phyloP scores from a whole-genome alignment of 2,888 invertebrate species.

The Orthosia gracilis region DNA sequence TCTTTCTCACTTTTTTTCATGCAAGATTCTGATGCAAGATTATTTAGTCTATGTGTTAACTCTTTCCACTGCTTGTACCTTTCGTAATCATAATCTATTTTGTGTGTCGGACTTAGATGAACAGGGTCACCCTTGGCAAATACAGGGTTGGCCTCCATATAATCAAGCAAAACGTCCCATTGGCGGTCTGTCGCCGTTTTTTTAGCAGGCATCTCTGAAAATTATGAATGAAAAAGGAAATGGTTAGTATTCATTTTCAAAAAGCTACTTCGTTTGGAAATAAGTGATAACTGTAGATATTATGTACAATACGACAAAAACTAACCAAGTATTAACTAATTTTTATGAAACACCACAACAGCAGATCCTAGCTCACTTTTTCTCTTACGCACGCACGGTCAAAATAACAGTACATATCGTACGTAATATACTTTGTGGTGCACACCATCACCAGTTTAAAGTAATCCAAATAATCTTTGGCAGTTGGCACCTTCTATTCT shows the following conservation, averaged over 20 bases:
- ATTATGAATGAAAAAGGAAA: slow-evolving; percentile 25
- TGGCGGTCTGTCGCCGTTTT: slow-evolving; percentile 20
- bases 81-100: neutral
- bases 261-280: neutral
- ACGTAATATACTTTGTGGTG: too few relatives aligned
- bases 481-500: too few relatives aligned
- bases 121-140: slow-evolving; percentile 6
- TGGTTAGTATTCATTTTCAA: neutral
- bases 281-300: slow-evolving; percentile 1
- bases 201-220: slow-evolving; percentile 30
- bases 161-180: slow-evolving; percentile 28
- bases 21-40: neutral
- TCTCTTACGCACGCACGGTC: too few relatives aligned
- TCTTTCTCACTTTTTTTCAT: slow-evolving; percentile 14
- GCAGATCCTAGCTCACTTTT: too few relatives aligned
- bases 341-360: too few relatives aligned
- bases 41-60: slow-evolving; percentile 8
- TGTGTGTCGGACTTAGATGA: too few relatives aligned
- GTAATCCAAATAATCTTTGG: too few relatives aligned
- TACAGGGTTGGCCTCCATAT: slow-evolving; percentile 28
- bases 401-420: too few relatives aligned
- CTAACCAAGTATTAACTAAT: too few relatives aligned
- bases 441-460: too few relatives aligned
- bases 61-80: slow-evolving; percentile 14
- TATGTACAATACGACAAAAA: neutral